Evolutionary conservation across 2,888 invertebrate genomes (phyloP).

Genomic region (Epinotia ramella): DNA sequence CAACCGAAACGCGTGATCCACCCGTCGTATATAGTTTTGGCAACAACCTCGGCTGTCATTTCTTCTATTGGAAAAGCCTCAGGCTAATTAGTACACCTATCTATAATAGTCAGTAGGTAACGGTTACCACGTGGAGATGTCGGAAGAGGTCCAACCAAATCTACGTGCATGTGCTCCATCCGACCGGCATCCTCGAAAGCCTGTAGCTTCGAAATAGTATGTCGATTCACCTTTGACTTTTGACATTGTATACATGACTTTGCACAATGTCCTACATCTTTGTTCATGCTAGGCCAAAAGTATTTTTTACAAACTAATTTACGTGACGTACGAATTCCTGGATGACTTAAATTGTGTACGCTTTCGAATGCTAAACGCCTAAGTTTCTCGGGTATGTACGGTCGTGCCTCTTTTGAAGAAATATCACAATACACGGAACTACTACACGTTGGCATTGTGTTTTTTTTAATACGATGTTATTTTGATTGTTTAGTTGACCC

Average conservation of each 20-base stretch:
- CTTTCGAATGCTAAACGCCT: conserved; percentile 22
- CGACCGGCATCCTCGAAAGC: neutral
- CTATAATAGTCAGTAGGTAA: conserved; percentile 50
- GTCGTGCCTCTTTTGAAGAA: conserved; percentile 21
- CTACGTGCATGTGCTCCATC: conserved; percentile 46
- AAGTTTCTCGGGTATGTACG: conserved; percentile 31
- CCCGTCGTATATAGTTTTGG: conserved; percentile 48
- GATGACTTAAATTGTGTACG: conserved; percentile 39
- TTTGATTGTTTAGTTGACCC: neutral
- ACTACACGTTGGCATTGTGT: neutral
- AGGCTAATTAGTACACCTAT: conserved; percentile 50
- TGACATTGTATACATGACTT: conserved; percentile 20
- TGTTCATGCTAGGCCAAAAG: conserved; percentile 19
- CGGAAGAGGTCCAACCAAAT: conserved; percentile 48
- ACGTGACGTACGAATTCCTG: conserved; percentile 21
- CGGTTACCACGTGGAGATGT: conserved; percentile 46
- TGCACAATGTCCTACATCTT: conserved; percentile 4
- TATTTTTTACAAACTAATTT: neutral
- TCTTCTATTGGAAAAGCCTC: conserved; percentile 49
- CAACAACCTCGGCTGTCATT: conserved; percentile 51
- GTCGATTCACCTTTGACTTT: neutral
- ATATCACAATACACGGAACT: conserved; percentile 27
- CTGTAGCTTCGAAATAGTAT: neutral
- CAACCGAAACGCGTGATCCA: conserved; percentile 50
- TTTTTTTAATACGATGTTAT: neutral